Conservation (phyloP, 2,797 vertebrate genomes). For the Phrynocephalus forsythii region DNA sequence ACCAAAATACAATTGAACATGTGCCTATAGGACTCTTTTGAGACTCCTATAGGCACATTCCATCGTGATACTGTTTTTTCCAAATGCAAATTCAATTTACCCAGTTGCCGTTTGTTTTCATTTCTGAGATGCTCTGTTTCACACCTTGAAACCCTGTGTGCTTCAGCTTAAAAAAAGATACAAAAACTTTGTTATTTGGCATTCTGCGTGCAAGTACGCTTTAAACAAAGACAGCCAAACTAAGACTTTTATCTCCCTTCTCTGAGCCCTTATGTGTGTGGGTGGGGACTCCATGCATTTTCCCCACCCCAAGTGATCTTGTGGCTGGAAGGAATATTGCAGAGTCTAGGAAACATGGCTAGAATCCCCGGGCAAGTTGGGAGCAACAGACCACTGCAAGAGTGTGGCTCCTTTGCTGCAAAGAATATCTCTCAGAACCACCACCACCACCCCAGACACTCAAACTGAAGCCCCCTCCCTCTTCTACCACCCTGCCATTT, state of each 20-base stretch:
- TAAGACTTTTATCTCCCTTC: no score
- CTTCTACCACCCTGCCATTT: background rate
- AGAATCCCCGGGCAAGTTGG: no score
- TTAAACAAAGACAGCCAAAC: background rate
- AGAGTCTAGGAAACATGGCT: no score
- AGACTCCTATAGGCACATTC: background rate
- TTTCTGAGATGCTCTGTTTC: slow-evolving; percentile 86
- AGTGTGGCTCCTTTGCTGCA: background rate
- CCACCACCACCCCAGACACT: no score
- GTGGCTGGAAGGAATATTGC: no score
- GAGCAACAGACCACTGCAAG: background rate
- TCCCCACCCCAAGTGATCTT: no score
- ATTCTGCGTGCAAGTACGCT: slow-evolving; percentile 24
- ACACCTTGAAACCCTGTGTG: slow-evolving; percentile 84
- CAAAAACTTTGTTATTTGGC: slow-evolving; percentile 64
- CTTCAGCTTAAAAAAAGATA: slow-evolving; percentile 81
- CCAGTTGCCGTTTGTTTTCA: slow-evolving; percentile 87
- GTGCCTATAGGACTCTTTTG: no score
- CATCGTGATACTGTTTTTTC: slow-evolving; percentile 8
- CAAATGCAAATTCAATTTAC: slow-evolving; percentile 76
- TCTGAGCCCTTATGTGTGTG: no score
- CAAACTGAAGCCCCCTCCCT: background rate
- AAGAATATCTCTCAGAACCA: background rate
- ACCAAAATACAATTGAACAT: no score
- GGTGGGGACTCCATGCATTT: no score